These are phyloP conservation scores for Leptogaster cylindrica DNA, from an alignment of 2,888 invertebrate genomes.

Conservation along the genomic window DNA sequence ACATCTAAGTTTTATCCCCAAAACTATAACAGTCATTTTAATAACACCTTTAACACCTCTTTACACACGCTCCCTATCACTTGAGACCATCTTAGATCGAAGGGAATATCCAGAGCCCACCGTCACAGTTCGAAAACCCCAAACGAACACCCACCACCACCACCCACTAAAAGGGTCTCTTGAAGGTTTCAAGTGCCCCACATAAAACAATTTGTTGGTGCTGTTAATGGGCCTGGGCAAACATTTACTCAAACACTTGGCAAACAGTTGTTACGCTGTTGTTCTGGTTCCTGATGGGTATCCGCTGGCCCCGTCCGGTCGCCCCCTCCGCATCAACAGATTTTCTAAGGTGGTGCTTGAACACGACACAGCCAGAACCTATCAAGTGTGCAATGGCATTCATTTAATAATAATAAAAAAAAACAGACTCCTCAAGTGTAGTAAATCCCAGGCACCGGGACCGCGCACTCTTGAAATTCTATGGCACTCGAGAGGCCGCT, in stretches of 20 bases:
- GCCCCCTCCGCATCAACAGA: not conserved
- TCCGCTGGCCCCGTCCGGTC: constrained; percentile 1
- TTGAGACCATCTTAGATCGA: constrained; percentile 24
- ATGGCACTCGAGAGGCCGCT: constrained; percentile 20
- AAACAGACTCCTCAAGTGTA: constrained; percentile 19
- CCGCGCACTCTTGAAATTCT: constrained; percentile 18
- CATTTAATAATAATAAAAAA: constrained; percentile 1
- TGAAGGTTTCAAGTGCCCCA: constrained; percentile 37
- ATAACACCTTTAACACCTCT: constrained; percentile 39
- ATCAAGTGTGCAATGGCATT: constrained; percentile 38
- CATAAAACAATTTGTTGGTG: constrained; percentile 40
- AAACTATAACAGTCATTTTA: constrained; percentile 28
- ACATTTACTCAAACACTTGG: constrained; percentile 38
- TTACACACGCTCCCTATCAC: constrained; percentile 33
- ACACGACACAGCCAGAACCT: constrained; percentile 37
- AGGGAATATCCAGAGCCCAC: constrained; percentile 14
- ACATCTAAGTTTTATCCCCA: constrained; percentile 20
- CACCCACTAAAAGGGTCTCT: constrained; percentile 38
- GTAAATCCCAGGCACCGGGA: constrained; percentile 20
- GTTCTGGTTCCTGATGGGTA: too few species aligned
- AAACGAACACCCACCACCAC: constrained; percentile 16
- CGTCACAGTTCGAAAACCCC: not conserved
- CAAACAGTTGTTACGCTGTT: constrained; percentile 11
- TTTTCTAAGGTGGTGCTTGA: constrained; percentile 26
- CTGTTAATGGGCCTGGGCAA: constrained; percentile 34